Percentiles rank a stretch among this genome's conserved stretches.
phyloP scores from a whole-genome alignment of 2,797 vertebrate species.

The Macropus fuliginosus region DNA sequence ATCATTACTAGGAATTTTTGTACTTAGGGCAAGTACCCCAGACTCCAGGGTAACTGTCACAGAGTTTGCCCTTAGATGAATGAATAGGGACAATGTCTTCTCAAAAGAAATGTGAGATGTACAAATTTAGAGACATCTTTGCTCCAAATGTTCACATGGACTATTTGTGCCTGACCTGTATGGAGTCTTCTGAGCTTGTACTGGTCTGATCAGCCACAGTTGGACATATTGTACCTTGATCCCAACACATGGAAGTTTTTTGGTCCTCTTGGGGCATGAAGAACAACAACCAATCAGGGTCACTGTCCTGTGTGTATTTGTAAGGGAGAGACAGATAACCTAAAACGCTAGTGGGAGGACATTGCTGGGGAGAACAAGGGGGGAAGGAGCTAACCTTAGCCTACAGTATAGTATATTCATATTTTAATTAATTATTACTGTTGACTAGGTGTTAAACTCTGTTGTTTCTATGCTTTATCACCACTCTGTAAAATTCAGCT shows the following conservation, averaged over 20 bases:
- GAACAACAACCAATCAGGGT: neutral
- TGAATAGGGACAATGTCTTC: neutral
- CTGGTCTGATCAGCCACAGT: neutral
- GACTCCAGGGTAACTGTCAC: neutral
- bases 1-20: neutral
- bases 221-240: neutral
- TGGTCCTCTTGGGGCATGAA: neutral
- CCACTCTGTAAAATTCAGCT: neutral
- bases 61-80: neutral
- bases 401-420: neutral
- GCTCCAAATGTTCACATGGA: neutral
- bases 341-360: neutral
- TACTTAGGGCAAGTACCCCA: neutral
- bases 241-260: neutral
- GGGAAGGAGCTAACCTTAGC: neutral
- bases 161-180: neutral
- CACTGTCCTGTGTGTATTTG: neutral
- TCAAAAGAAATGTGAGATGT: neutral
- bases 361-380: neutral
- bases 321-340: neutral
- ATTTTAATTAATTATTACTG: neutral
- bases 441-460: neutral
- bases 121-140: neutral
- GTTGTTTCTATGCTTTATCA: neutral
- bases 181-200: neutral